Percentiles rank a stretch among this genome's conserved stretches.
phyloP scores from a whole-genome alignment of 1,140 invertebrate genomes.

The Gyrodactylus bullatarudis region DNA sequence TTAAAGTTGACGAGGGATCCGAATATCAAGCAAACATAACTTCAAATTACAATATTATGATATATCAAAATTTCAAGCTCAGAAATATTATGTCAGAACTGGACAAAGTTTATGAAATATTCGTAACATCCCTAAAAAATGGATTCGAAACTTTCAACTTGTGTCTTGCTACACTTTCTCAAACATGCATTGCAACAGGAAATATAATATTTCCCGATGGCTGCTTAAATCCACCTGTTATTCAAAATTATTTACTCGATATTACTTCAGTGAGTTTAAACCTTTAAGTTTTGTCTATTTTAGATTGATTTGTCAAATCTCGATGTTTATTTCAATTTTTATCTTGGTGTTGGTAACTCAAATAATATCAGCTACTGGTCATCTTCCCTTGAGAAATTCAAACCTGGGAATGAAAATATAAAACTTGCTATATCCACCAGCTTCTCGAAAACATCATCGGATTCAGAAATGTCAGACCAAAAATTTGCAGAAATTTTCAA shows the following conservation, averaged over 20 bases:
- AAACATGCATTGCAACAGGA: too few species aligned
- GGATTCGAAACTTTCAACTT: not conserved
- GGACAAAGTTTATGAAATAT: too few species aligned
- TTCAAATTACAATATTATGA: too few species aligned
- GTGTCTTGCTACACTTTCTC: not conserved
- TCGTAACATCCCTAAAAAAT: too few species aligned
- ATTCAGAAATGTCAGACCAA: not conserved
- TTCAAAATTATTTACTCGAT: too few species aligned
- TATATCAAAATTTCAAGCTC: too few species aligned
- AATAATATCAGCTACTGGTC: not conserved
- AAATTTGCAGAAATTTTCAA: not conserved
- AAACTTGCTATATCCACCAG: not conserved
- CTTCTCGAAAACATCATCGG: not conserved
- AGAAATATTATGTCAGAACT: too few species aligned
- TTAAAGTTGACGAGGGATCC: too few species aligned
- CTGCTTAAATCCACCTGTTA: too few species aligned
- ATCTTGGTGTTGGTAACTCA: not conserved
- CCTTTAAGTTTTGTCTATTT: not conserved
- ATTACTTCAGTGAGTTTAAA: too few species aligned
- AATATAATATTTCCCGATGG: too few species aligned
- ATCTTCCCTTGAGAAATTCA: not conserved
- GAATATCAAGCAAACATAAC: too few species aligned
- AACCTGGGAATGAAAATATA: not conserved
- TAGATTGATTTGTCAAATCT: not conserved
- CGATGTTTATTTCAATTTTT: not conserved